Percentiles rank a stretch among this genome's conserved stretches.
These are phyloP conservation scores for Melangyna quadrimaculata DNA, from an alignment of 2,888 invertebrate genomes.

Conservation along the genomic window DNA sequence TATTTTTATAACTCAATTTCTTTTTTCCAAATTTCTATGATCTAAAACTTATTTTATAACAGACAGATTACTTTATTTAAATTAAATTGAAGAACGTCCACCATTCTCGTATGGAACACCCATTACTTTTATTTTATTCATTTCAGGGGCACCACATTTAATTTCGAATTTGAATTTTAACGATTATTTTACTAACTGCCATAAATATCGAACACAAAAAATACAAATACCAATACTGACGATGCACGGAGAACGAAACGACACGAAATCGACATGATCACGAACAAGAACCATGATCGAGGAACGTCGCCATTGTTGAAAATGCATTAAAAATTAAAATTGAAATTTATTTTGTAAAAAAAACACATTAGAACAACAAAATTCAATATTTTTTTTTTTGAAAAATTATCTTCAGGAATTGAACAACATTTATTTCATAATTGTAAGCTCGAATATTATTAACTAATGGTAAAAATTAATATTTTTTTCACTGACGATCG, in stretches of 20 bases:
- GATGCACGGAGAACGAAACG: background rate
- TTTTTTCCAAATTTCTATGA: too few species aligned
- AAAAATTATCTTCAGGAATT: background rate
- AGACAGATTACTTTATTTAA: too few species aligned
- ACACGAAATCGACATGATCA: too few species aligned
- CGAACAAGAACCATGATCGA: background rate
- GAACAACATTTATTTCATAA: background rate
- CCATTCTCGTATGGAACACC: too few species aligned
- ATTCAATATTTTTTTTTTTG: background rate
- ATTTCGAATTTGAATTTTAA: background rate
- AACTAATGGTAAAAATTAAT: background rate
- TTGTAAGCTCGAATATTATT: background rate
- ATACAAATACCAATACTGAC: background rate
- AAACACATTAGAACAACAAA: background rate
- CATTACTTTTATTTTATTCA: too few species aligned
- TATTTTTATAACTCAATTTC: too few species aligned
- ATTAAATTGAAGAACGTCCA: too few species aligned
- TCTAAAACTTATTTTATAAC: too few species aligned
- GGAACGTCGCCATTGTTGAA: background rate
- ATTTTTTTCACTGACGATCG: background rate
- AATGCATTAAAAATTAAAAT: background rate
- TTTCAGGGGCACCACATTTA: background rate
- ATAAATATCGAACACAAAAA: too few species aligned
- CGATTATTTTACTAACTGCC: background rate
- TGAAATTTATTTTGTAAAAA: background rate